These are phyloP conservation scores for Phoebastria nigripes DNA, from an alignment of 2,797 vertebrate genomes.

Conservation along the genomic window DNA sequence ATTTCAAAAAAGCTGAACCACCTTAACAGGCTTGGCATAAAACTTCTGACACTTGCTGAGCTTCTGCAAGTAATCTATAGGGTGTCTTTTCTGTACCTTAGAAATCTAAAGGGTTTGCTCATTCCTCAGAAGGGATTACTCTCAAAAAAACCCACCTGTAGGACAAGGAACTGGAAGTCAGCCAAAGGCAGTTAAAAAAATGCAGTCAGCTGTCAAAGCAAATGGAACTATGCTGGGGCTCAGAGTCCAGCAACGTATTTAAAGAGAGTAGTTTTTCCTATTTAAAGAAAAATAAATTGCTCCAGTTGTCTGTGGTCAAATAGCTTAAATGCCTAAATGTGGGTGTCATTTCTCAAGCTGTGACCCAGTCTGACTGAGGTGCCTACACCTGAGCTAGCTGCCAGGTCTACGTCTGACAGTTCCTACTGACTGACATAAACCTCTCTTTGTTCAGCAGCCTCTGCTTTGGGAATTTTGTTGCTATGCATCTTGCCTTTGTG, in stretches of 20 bases:
- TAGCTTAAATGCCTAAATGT: not conserved
- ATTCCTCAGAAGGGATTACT: not conserved
- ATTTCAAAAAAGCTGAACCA: not conserved
- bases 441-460: not conserved
- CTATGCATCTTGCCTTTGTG: not conserved
- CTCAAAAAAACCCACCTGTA: not conserved
- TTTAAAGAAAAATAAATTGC: not conserved
- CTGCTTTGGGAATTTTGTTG: not conserved
- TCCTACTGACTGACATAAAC: not conserved
- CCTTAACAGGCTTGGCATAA: not conserved
- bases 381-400: fast-evolving
- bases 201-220: not conserved
- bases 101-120: not conserved
- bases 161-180: not conserved
- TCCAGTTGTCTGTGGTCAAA: not conserved
- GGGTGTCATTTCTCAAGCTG: fast-evolving
- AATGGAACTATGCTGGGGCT: not conserved
- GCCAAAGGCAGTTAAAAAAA: not conserved
- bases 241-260: not conserved
- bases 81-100: not conserved
- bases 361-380: not conserved
- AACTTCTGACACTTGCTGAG: not conserved
- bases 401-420: fast-evolving
- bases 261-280: not conserved
- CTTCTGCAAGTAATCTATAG: not conserved